Evolutionary conservation across 2,888 invertebrate species (phyloP), one percentile per base, ranked within the genome.

Genomic region (Brachylomia viminalis): DNA sequence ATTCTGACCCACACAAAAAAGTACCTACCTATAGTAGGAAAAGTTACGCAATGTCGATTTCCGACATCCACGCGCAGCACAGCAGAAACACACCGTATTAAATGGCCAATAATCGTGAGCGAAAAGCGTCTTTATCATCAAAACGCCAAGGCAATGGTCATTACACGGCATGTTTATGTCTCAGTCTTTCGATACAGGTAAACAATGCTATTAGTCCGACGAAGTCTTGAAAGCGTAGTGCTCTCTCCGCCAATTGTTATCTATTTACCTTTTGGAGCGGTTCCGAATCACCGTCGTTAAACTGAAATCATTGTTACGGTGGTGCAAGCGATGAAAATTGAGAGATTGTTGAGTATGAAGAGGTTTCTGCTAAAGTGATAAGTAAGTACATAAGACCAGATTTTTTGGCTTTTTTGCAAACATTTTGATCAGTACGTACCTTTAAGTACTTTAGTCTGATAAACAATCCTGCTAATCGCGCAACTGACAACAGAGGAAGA

Each of bases 211-310:
- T 80, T 82, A 84, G 85, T 85, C 78, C 81, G 82, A 82, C 83
- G 83, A 5, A 15, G 79, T 61, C 59, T 79, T 65, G 91, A 90
- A 91, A 91, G 89, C 82, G 83, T 83, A 72, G 69, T 81, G 84
- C 92, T 93, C 93, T 93, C 93, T 90, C 93, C 87, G 83, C 87
- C 90, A 94, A 92, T 91, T 91, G 90, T 91, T 91, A 90, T 88
- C 88, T 86, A 90, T 91, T 92, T 90, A 86, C 86, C 83, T 87
- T 90, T 91, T 84, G 90, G 89, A 91, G 91, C 88, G 80, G 91
- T 84, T 84, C 71, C 84, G 83, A 88, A 86, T 81, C 82, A 67
- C 83, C 77, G 84, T 85, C 82, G 80, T 88, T 87, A 84, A 76
- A 85, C 79, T 86, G 75, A 80, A 81, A 82, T 74, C 75, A 84